Evolutionary conservation across 2,888 invertebrate genomes (phyloP), one percentile per base, ranked within the genome.

Genomic region (Heteromyza rotundicornis): DNA sequence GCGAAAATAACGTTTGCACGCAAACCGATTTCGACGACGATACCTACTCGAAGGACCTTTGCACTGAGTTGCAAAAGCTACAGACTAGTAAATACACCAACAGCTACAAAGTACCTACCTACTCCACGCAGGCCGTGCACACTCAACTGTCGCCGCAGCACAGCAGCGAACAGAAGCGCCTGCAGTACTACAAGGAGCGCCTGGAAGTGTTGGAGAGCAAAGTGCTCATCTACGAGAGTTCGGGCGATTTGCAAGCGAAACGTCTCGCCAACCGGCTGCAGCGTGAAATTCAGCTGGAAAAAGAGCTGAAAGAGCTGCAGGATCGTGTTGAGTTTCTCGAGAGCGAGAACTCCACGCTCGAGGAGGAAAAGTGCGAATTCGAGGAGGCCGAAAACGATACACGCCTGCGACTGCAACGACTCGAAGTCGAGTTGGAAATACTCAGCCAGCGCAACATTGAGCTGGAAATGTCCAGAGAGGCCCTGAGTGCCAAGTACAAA

Each of bases 371-470:
- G 79, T 89, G 90, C 76, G 90, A 91, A 80, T 85, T 90, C 66
- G 90, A 90, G 82, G 90, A 90, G 81, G 89, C 89, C 24, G 90
- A 90, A 82, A 90, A 90, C 84, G 90, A 90, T 73, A 89, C 89
- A n/a, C 76, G 84, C 56, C 68, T 84, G 5, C 78, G 80, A 16
- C 65, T 84, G 63, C 84, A 84, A 63, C 87, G 87, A 68, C 84
- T 88, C 68, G 88, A 88, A 80, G 86, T 88, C 77, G 88, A 88
- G 75, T 85, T 88, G 75, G 88, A 88, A 76, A 86, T 88, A 63
- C 83, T 82, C 20, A 77, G 78, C 23, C 83, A 84, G 66, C 80
- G 83, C 7, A 84, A 83, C 75, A 72, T 81, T 82, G 84, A 86
- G 84, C 72, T 88, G 84, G 75, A 88, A 84, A 83, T 82, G 85